phyloP scores from a whole-genome alignment of 2,888 invertebrate genomes.

The Chrysolina americana region DNA sequence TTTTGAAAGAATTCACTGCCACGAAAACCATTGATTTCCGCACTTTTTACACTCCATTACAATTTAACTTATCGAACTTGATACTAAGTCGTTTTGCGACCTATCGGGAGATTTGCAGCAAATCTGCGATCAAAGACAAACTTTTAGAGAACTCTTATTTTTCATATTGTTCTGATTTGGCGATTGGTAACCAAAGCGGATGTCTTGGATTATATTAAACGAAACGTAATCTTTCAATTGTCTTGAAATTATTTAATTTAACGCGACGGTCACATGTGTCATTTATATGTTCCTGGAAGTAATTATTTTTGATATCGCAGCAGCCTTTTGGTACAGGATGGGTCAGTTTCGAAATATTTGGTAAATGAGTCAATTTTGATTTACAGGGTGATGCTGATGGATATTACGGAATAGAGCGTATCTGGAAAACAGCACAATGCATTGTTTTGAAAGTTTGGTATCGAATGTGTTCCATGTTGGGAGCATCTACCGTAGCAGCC shows the following conservation, averaged over 20 bases:
- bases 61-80: slow-evolving; percentile 20
- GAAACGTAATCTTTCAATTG: slow-evolving; percentile 49
- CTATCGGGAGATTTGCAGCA: slow-evolving; percentile 17
- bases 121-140: slow-evolving; percentile 31
- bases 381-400: too few species aligned
- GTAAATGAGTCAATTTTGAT: not conserved
- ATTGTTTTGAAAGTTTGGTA: too few species aligned
- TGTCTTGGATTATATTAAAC: slow-evolving; percentile 40
- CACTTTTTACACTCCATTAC: slow-evolving; percentile 5
- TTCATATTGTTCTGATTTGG: slow-evolving; percentile 17
- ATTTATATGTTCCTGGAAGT: slow-evolving; percentile 16
- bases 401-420: too few species aligned
- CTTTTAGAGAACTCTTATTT: slow-evolving; percentile 20
- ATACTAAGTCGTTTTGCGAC: slow-evolving; percentile 28
- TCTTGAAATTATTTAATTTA: slow-evolving; percentile 45
- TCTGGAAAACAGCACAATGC: too few species aligned
- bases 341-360: not conserved
- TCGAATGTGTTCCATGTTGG: too few species aligned
- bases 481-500: too few species aligned
- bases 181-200: slow-evolving; percentile 28
- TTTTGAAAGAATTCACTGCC: not conserved
- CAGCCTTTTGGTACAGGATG: not conserved
- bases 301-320: slow-evolving; percentile 8
- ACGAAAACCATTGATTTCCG: not conserved
- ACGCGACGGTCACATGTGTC: slow-evolving; percentile 18